phyloP scores from a whole-genome alignment of 2,888 invertebrate species.

The Petrolisthes manimaculis region DNA sequence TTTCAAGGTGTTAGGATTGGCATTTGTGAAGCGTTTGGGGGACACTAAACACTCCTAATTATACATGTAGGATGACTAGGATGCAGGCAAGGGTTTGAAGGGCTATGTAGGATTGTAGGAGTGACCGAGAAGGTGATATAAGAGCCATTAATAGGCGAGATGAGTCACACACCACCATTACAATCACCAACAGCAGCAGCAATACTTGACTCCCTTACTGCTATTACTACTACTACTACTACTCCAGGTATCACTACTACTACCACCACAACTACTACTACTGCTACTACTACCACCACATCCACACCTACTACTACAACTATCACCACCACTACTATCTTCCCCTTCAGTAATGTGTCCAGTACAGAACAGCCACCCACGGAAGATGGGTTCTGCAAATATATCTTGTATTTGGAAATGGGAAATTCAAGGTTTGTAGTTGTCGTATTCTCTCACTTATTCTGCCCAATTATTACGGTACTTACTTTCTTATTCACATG shows the following conservation, averaged over 20 bases:
- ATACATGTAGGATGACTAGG: background rate
- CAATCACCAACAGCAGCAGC: background rate
- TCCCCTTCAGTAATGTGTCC: background rate
- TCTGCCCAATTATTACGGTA: background rate
- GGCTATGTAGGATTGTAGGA: background rate
- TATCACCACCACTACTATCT: background rate
- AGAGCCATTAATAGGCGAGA: background rate
- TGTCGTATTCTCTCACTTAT: background rate
- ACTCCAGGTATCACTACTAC: slow-evolving; percentile 8
- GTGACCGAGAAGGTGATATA: background rate
- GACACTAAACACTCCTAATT: background rate
- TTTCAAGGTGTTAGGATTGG: background rate
- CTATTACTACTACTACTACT: background rate
- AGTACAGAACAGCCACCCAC: background rate
- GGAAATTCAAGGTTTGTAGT: background rate
- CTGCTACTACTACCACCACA: slow-evolving; percentile 1
- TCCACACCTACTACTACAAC: background rate
- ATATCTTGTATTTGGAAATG: slow-evolving; percentile 12
- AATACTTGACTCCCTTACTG: too few relatives aligned
- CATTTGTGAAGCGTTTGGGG: background rate
- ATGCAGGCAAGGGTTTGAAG: too few relatives aligned
- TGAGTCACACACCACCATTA: background rate
- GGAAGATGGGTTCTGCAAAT: slow-evolving; percentile 5
- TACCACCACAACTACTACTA: slow-evolving; percentile 12
- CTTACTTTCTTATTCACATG: background rate